Conservation (phyloP, 2,113 vertebrate species). For the Fregetta grallaria region DNA sequence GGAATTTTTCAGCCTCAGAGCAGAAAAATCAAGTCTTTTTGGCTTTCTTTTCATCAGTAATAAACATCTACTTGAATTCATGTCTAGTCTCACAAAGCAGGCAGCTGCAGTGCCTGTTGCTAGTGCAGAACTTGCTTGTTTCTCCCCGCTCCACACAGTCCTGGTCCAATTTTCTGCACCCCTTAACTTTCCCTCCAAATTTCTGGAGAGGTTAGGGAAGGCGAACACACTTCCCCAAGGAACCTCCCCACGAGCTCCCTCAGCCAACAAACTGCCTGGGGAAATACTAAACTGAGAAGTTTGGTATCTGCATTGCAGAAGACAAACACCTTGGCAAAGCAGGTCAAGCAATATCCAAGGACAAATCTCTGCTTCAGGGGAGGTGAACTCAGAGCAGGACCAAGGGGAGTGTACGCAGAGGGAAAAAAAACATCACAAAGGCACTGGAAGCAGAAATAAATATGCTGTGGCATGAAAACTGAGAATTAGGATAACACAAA, state of each 20-base stretch:
- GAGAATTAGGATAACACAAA: neutral
- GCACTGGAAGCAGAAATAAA: neutral
- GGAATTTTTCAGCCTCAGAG: neutral
- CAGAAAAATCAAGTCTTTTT: neutral
- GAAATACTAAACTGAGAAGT: neutral
- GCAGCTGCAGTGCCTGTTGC: neutral
- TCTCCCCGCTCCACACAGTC: neutral
- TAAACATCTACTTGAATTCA: neutral
- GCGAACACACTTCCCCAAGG: neutral
- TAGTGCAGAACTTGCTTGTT: neutral
- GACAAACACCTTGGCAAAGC: slow-evolving; percentile 28
- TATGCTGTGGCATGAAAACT: neutral
- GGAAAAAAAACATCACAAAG: neutral
- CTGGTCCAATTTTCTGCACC: neutral
- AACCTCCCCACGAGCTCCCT: accelerated
- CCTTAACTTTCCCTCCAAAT: neutral
- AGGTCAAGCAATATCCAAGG: slow-evolving; percentile 26
- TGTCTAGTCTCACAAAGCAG: accelerated
- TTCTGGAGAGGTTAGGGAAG: neutral
- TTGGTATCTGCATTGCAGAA: slow-evolving; percentile 40
- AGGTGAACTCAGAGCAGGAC: neutral
- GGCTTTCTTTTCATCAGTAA: neutral
- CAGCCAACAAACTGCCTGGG: neutral
- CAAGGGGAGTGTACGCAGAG: neutral
- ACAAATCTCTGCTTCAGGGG: neutral